Conservation (phyloP, 2,113 vertebrate species). For the Colinus virginianus region DNA sequence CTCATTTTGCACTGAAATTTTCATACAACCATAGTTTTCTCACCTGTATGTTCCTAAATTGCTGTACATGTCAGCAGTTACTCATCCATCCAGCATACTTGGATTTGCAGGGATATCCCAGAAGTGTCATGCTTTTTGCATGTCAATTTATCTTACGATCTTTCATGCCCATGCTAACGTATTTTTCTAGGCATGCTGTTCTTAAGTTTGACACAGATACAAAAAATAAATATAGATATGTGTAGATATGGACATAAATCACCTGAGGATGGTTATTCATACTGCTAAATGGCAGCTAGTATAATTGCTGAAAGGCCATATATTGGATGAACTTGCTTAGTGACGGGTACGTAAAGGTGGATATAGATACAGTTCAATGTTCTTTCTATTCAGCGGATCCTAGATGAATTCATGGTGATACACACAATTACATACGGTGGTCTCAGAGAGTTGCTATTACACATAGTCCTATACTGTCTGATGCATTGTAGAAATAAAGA, state of each 20-base stretch:
- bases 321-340: background rate
- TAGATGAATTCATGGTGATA: background rate
- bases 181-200: background rate
- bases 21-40: background rate
- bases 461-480: background rate
- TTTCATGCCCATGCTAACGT: background rate
- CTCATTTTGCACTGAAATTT: background rate
- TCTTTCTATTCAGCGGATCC: background rate
- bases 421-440: rapidly evolving
- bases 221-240: background rate
- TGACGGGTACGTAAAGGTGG: background rate
- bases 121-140: background rate
- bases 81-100: background rate
- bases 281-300: background rate
- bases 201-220: background rate
- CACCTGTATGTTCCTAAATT: background rate
- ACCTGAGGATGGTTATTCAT: background rate
- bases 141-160: background rate
- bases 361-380: background rate
- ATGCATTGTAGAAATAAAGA: background rate
- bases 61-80: background rate
- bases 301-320: background rate
- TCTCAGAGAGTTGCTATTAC: background rate
- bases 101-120: background rate
- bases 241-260: background rate